Base-by-base conservation (phyloP, 2,113 vertebrate species). In the Saccopteryx leptura region DNA sequence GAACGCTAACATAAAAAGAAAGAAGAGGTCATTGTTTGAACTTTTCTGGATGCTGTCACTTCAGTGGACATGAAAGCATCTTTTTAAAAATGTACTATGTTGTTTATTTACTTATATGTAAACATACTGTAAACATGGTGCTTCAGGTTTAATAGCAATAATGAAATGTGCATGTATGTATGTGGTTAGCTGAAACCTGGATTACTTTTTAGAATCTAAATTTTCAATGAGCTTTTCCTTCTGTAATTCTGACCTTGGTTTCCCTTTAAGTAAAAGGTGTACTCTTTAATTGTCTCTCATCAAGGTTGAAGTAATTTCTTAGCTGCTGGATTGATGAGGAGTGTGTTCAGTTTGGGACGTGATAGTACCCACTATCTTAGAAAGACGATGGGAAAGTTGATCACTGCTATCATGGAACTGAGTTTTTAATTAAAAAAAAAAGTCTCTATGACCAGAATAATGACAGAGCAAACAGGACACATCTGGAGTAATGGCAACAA, bases 161-260 rank as follows among this genome's bases (percentile, higher is more conserved):
- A 68, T 76, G 74, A 11, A 14, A 5, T 78, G 82, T 13, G 61
- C 56, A 28, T 21, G 1, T 61, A 31, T 58, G 9, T 76, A 33
- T 72, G 19, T 88, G 63, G 54, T 86, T 72, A 78, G 15, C 65
- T 80, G 79, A 33, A 93, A 79, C 33, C 85, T 24, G 61, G 1
- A n/a, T 90, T n/a, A 78, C 7, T 18, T 89, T 93, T 88, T 58
- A 33, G 74, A 95, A 89, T 71, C 4, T 65, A 65, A 81, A 24
- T 61, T 85, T 95, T 58, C 52, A 76, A 2, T 81, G 14, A 75
- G 21, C 12, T 71, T 79, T 76, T 6, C 52, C 31, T 50, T 88
- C 65, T 85, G 48, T 6, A 75, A 71, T 81, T 85, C 48, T 85
- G 91, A 85, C 28, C 56, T 46, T 66, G 17, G 69, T 66, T 93